Evolutionary conservation across 2,797 vertebrate genomes (phyloP), one percentile per base, ranked within the genome.

Genomic region (Loriculus beryllinus): DNA sequence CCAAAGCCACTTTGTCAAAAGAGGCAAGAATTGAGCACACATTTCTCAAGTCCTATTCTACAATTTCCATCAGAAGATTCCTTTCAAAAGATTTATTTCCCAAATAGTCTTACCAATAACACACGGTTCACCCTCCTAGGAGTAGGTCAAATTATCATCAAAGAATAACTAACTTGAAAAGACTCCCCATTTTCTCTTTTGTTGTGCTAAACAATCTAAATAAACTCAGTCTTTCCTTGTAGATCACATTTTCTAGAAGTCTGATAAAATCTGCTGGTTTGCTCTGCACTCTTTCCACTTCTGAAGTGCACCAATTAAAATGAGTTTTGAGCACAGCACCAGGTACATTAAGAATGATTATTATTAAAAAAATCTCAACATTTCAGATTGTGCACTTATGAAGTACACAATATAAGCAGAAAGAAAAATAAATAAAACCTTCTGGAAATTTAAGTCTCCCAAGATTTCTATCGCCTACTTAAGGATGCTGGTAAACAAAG

Each of bases 271-370:
- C 67, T 88, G 71, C 79, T 82, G 75, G 64, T 89, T 92, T 94
- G 43, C 60, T 85, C 84, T 96, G 91, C 72, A 81, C 52, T 47
- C 29, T 49, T 81, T 91, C 89, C 87, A 93, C 87, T 95, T 93
- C 91, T 91, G 87, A 95, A 95, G 85, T 65, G 82, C 89, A 90
- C 69, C 87, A 94, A 86, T 95, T 96, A 93, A 94, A 65, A 95
- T 78, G 45, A 91, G 72, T 86, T 95, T 92, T 90, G 89, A 82
- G 91, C 91, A 91, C 49, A 90, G 82, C 37, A 95, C 65, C 94
- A 95, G 71, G 25, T 57, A 86, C 62, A 49, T 87, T 94, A 94
- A 87, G 76, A 88, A 86, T 31, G 31, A 72, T 54, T 52, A 93
- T 84, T 85, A 85, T 75, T 85, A 85, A 85, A 93, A 93, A 68